Percentiles rank a stretch among this genome's conserved stretches.
Conservation (phyloP, 2,888 invertebrate species). For the Lithophane ornitopus region DNA sequence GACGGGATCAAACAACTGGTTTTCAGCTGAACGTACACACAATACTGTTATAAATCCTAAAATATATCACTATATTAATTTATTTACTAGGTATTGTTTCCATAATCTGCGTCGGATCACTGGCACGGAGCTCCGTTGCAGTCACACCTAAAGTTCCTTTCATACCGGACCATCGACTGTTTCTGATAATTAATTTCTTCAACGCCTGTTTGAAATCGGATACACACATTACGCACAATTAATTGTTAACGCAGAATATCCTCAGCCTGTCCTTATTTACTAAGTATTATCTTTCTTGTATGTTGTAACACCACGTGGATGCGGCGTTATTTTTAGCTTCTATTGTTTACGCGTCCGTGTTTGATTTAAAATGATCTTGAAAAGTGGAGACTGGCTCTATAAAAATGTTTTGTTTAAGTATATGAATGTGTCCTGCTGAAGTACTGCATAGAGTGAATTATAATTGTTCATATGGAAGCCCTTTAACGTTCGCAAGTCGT, state of each 20-base stretch:
- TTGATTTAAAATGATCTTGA: constrained; percentile 45
- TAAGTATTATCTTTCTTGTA: constrained; percentile 41
- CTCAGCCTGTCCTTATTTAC: constrained; percentile 33
- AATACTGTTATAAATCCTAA: constrained; percentile 40
- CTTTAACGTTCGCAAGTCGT: constrained; percentile 80
- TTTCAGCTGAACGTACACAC: constrained; percentile 18
- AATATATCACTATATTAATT: constrained; percentile 39
- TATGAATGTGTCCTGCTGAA: constrained; percentile 16
- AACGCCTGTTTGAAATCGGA: constrained; percentile 43
- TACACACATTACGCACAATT: constrained; percentile 47
- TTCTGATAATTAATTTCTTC: constrained; percentile 45
- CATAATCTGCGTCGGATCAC: constrained; percentile 35
- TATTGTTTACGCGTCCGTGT: constrained; percentile 44
- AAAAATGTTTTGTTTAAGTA: constrained; percentile 19
- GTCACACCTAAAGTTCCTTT: constrained; percentile 54
- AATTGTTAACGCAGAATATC: constrained; percentile 44
- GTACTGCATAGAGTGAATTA: constrained; percentile 55
- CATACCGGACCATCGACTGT: constrained; percentile 40
- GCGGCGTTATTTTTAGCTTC: constrained; percentile 44
- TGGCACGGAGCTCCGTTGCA: constrained; percentile 54
- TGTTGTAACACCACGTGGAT: constrained; percentile 54
- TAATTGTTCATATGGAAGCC: constrained; percentile 70
- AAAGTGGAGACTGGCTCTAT: constrained; percentile 22
- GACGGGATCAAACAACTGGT: constrained; percentile 21
- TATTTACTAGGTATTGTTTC: constrained; percentile 64